Base-by-base conservation (phyloP, 2,888 invertebrate species). In the Troides aeacus region DNA sequence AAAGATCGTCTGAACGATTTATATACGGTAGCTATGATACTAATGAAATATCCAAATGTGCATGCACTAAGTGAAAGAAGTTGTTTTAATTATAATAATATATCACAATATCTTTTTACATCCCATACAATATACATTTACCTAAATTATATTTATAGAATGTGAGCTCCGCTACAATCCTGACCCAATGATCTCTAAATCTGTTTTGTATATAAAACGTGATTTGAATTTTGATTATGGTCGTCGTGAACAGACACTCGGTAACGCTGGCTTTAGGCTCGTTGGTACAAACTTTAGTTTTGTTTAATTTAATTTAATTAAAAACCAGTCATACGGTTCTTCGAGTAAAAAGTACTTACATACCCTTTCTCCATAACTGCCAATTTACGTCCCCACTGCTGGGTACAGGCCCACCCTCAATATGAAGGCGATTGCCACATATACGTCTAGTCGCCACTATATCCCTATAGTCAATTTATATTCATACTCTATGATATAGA, bases 191-290 rank as follows among this genome's bases (percentile, higher is more conserved):
- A 64, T 50, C 60, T 39, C n/a, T 57, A 64, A 64, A 64, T 64
- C 69, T 64, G 56, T 39, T 64, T 69, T 69, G 58, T 61, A 39
- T 64, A 61, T 24, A 36, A 60, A 69, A 69, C 64, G 69, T 69
- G 69, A 39, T 57, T 23, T 59, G 69, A 69, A 64, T 69, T 60
- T 21, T 42, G 23, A 64, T 64, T 21, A 60, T 17, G 15, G 50
- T 50, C 17, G 50, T 50, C 50, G 18, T 50, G 15, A 50, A 50
- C 50, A 50, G 10, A 15, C 17, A 15, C 10, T 15, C 15, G 15
- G 15, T 50, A 17, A 17, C 50, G 15, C 3, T 1, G 50, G 17
- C 18, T 50, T 50, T 17, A 39, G 39, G 39, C 39, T 39, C 39
- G 8, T 39, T 6, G 1, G 10, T 39, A 39, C 8, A 39, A 39